Base-by-base conservation (phyloP, 2,888 invertebrate species). In the Scaptomyza flava region DNA sequence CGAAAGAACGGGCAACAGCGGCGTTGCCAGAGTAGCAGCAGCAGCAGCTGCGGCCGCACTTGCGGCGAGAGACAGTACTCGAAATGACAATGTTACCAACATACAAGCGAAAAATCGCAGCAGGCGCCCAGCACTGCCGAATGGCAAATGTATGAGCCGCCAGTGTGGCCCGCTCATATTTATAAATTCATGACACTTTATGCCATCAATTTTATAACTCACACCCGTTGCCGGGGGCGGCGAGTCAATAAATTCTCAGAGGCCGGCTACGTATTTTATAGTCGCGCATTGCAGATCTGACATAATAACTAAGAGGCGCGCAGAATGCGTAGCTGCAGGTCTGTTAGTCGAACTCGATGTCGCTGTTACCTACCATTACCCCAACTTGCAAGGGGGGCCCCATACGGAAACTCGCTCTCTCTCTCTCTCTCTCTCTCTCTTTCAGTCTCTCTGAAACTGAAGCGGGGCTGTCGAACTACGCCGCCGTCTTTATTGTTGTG, bases 201-300 rank as follows among this genome's bases (percentile, higher is more conserved):
- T 89, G 80, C 82, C 87, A 80, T 87, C 85, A 85, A 87, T 83
- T 88, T 87, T 85, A 87, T 81, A 85, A 89, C 87, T 74, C 85
- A 87, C 81, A 88, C 75, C 77, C 75, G 76, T 64, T 70, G 65
- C 72, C 70, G 64, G 81, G 87, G 81, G 87, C 87, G 87, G 74
- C 70, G 86, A 89, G 90, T 77, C 87, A 89, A 89, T 89, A 89
- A 89, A 89, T 90, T 89, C 86, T 84, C 79, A 72, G 71, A 59
- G 78, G 70, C 73, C 83, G 81, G 74, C 77, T 86, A 73, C 86
- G 87, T 89, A 87, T 87, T 89, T 89, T 89, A 89, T 90, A 89
- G 90, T 81, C 83, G 86, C 86, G 87, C 85, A 89, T 84, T 87
- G 90, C 90, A 89, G 90, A 90, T 90, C 89, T 89, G 89, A 89